Percentiles rank a stretch among this genome's conserved stretches.
phyloP scores from a whole-genome alignment of 2,888 invertebrate species.

The Elegia similella region DNA sequence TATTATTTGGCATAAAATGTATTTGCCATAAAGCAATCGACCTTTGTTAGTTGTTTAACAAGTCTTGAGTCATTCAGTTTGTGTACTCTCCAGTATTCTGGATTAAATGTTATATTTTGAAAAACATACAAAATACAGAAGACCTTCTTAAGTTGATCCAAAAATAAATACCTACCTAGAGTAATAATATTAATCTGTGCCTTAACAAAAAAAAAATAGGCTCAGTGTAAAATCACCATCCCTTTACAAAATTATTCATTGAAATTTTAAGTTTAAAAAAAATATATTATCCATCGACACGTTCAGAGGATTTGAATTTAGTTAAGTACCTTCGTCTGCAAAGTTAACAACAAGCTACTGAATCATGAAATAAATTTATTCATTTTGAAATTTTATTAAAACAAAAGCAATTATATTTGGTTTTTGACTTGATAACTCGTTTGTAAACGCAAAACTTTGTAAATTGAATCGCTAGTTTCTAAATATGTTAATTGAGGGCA shows the following conservation, averaged over 20 bases:
- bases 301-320: conserved; percentile 42
- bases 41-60: too few species aligned
- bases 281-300: conserved; percentile 47
- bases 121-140: too few species aligned
- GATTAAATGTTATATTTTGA: too few species aligned
- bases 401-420: not conserved
- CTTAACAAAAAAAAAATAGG: too few species aligned
- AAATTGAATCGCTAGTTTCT: not conserved
- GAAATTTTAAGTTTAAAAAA: too few species aligned
- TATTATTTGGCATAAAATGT: too few species aligned
- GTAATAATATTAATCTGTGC: too few species aligned
- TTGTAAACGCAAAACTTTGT: conserved; percentile 7
- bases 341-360: not conserved
- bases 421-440: conserved; percentile 16
- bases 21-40: too few species aligned
- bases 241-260: conserved; percentile 23
- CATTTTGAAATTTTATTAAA: conserved; percentile 5
- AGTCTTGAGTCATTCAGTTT: too few species aligned
- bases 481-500: not conserved
- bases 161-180: too few species aligned
- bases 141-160: too few species aligned
- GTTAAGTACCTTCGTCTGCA: not conserved
- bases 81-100: too few species aligned
- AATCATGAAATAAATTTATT: conserved; percentile 15
- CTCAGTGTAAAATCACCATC: conserved; percentile 20